Base-by-base conservation (phyloP, 30 jellyfish, hydroid and myxozoan species). In the Aurelia sp. region DNA sequence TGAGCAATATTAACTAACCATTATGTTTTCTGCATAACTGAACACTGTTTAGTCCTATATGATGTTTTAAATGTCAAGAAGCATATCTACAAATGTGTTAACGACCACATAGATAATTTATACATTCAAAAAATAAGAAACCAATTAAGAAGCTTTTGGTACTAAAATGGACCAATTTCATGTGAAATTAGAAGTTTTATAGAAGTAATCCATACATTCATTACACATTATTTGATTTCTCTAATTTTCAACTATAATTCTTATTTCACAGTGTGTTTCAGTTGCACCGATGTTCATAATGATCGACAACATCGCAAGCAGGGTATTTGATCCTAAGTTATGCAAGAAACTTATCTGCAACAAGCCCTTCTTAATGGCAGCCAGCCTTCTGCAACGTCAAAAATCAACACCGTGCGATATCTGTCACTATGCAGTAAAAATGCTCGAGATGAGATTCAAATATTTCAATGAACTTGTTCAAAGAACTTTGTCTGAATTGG, bases 331-430 rank as follows among this genome's bases (percentile, higher is more conserved):
- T 31, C 35, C 74, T n/a, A 22, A 44, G 3, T 11, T 35, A 51
- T 79, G 90, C 74, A 69, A 57, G 27, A 79, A 64, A 38, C 41
- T 40, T 7, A 30, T 62, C 18, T 79, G 90, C 73, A 79, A 57
- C 81, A 50, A 79, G 15, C 81, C 73, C 15, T 58, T 79, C 31
- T 31, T 40, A 13, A 16, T 79, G 38, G 78, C 73, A 44, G 47
- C 81, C 47, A 63, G 74, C 12, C 13, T 50, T 15, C 8, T 64
- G 53, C 38, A 21, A 15, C 27, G 51, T 21, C 22, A 27, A 44
- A 47, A 44, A 20, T 59, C 80, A 64, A 64, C 71, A 15, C 31
- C 72, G 4, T 79, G 90, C 52, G 72, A 79, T 13, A 64, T 79
- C 4, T 79, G 90, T 80, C 53, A 44, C 3, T 63, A 79, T 48